phyloP scores from a whole-genome alignment of 2,797 vertebrate species.

The Acanthornis magna region DNA sequence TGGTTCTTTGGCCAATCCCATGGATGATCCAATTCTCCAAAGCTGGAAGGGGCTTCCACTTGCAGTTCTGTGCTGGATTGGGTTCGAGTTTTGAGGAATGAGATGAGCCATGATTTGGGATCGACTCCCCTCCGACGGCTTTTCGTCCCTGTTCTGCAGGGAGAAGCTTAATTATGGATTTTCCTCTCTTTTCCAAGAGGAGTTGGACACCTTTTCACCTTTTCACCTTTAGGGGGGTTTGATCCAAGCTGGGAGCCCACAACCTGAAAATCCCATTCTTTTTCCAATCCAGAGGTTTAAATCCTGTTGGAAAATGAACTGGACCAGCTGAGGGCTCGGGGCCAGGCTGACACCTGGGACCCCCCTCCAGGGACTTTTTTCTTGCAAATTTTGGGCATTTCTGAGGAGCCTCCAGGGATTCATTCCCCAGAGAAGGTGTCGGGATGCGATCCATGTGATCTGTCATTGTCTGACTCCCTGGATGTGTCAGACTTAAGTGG shows the following conservation, averaged over 20 bases:
- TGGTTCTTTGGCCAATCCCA: neutral
- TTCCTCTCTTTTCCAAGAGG: neutral
- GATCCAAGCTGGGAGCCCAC: neutral
- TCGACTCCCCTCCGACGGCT: accelerated
- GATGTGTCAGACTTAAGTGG: neutral
- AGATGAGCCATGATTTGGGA: accelerated
- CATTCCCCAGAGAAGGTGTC: accelerated
- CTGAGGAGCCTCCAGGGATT: neutral
- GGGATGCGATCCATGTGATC: neutral
- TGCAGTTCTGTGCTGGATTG: accelerated
- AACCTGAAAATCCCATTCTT: neutral
- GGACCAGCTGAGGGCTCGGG: neutral
- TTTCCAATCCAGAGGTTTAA: neutral
- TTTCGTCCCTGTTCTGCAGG: neutral
- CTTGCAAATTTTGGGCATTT: neutral
- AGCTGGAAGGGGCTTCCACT: neutral
- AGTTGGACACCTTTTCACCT: accelerated
- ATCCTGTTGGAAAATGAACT: neutral
- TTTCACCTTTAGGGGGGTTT: neutral
- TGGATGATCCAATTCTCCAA: neutral
- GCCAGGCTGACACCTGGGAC: neutral
- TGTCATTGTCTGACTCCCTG: neutral
- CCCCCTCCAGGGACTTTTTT: neutral
- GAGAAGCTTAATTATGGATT: accelerated
- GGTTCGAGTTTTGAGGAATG: accelerated